Conservation (phyloP, 2,797 vertebrate genomes). For the Melanotaenia maccullochi region DNA sequence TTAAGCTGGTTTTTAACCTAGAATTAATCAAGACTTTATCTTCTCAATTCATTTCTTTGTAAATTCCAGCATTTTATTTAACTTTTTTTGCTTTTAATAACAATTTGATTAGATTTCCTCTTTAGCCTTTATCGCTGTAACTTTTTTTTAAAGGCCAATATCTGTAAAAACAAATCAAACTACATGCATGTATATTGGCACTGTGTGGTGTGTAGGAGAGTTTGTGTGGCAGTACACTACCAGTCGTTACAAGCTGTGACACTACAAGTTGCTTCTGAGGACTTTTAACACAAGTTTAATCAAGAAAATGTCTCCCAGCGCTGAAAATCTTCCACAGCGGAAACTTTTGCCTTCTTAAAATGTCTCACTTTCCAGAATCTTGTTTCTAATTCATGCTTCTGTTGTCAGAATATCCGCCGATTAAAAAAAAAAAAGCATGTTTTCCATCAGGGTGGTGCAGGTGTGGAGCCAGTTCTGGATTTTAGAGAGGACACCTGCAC, state of each 20-base stretch:
- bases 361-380: neutral
- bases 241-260: conserved; percentile 63
- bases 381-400: accelerated
- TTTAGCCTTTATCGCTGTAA: conserved; percentile 10
- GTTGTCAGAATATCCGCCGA: neutral
- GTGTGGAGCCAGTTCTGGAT: neutral
- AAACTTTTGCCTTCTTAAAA: conserved; percentile 8
- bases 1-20: neutral
- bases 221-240: conserved; percentile 43
- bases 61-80: neutral
- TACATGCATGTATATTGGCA: conserved; percentile 44
- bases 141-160: conserved; percentile 29
- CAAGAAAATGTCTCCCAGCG: neutral
- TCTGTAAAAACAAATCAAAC: conserved; percentile 34
- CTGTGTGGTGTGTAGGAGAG: conserved; percentile 23
- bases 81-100: neutral
- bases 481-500: neutral
- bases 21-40: neutral
- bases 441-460: neutral
- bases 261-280: conserved; percentile 31
- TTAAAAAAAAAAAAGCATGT: neutral
- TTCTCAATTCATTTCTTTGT: conserved; percentile 29
- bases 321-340: conserved; percentile 4
- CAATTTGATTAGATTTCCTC: neutral
- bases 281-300: conserved; percentile 33